Evolutionary conservation across 2,113 vertebrate species (phyloP).

Genomic region (Callocephalon fimbriatum): DNA sequence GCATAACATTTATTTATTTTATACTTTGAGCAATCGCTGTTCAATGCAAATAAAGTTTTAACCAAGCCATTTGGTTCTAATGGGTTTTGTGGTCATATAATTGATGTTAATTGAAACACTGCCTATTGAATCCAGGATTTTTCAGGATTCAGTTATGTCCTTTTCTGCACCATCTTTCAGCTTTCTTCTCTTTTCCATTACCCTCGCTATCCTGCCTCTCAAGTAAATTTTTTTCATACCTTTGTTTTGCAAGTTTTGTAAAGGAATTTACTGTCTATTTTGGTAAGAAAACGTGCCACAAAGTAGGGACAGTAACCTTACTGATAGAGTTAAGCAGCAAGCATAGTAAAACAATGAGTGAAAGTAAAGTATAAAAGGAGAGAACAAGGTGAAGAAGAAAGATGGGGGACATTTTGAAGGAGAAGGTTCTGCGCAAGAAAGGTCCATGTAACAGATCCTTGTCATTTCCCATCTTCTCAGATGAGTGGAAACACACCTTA

Average conservation of each 20-base stretch:
- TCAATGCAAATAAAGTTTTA: not conserved
- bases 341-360: not conserved
- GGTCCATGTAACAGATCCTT: rapidly evolving
- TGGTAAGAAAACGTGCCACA: not conserved
- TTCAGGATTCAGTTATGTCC: not conserved
- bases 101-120: not conserved
- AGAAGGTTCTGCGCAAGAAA: not conserved
- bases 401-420: not conserved
- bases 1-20: slow-evolving; percentile 11
- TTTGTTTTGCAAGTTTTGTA: not conserved
- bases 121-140: not conserved
- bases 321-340: not conserved
- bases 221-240: not conserved
- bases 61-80: not conserved
- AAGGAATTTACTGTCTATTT: not conserved
- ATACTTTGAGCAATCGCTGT: not conserved
- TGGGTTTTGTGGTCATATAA: not conserved
- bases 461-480: not conserved
- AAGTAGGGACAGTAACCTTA: not conserved
- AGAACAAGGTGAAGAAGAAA: not conserved
- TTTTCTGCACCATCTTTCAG: not conserved
- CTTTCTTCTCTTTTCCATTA: not conserved
- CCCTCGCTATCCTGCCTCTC: not conserved
- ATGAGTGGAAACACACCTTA: not conserved
- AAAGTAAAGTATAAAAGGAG: not conserved